Base-by-base conservation (phyloP, 1,140 invertebrate species). In the Achatina immaculata region DNA sequence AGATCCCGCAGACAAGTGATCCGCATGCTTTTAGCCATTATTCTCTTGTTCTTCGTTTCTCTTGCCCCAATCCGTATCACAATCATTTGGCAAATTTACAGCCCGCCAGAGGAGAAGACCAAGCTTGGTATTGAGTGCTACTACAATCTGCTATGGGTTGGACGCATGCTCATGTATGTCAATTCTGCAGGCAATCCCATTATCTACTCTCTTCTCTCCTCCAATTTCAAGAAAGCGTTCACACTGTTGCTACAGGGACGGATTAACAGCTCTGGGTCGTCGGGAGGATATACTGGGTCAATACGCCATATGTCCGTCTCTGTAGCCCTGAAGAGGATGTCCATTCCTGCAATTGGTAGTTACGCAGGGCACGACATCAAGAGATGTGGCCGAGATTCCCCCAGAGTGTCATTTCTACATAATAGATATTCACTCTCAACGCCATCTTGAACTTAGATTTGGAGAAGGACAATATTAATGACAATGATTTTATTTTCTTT, bases 131-230 rank as follows among this genome's bases (percentile, higher is more conserved):
- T 95, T 85, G 95, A 96, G 82, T 93, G 93, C 14, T 97, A 96
- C 91, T 97, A 96, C 91, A 95, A 94, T 88, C 92, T 97, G 71
- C 93, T 97, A n/a, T 97, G 96, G 90, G 95, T 97, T 90, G 95
- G 94, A 85, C 82, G 89, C 24, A 73, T 89, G 16, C 82, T 89
- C 77, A 81, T 89, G 48, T 89, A 89, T 69, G 66, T 88, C 16
- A 90, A 90, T 81, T 89, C 88, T 65, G 88, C 87, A 14, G 85
- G 85, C 0, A 90, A 90, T 68, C 89, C 89, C 3, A 84, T 90
- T 62, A 85, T 90, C 43, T 90, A 90, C 82, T 89, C 88, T 43
- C 68, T 85, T 34, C 80, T 86, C 21, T 86, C 85, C 38, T 80
- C 85, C n/a, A 88, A 86, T 68, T 88, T 88, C 81, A 77, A 86